Conservation (phyloP, 2,797 vertebrate species). For the Amphiprion clarkii region DNA sequence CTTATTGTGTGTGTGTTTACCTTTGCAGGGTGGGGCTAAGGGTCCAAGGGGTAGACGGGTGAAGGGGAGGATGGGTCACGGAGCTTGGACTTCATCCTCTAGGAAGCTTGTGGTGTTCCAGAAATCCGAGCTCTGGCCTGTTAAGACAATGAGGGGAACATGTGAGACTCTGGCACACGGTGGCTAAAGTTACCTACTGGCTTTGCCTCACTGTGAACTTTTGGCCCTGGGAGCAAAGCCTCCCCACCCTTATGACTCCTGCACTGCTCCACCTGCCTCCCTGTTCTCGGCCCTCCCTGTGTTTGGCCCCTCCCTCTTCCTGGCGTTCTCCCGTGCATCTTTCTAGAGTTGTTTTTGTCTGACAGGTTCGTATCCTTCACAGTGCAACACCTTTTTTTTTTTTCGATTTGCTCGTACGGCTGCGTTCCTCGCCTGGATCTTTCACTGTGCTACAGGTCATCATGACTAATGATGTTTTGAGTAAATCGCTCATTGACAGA, state of each 20-base stretch:
- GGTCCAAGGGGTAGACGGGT: conserved; percentile 48
- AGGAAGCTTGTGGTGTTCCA: conserved; percentile 70
- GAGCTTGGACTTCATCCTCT: conserved; percentile 62
- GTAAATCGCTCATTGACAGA: conserved; percentile 27
- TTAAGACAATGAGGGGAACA: conserved; percentile 83
- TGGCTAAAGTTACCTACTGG: conserved; percentile 81
- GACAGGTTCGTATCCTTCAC: conserved; percentile 13
- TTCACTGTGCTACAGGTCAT: conserved; percentile 7
- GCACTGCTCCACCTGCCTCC: conserved; percentile 62
- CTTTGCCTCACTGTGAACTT: conserved; percentile 81
- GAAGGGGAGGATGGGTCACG: conserved; percentile 35
- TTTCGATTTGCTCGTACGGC: background rate
- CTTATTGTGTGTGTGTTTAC: conserved; percentile 66
- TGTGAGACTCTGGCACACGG: conserved; percentile 83
- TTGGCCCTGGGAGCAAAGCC: conserved; percentile 79
- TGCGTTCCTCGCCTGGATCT: background rate
- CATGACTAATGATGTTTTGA: conserved; percentile 45
- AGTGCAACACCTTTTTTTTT: background rate
- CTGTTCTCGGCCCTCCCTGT: conserved; percentile 30
- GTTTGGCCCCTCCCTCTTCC: conserved; percentile 31
- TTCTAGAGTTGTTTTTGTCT: conserved; percentile 12
- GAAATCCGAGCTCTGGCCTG: conserved; percentile 81
- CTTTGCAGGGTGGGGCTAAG: conserved; percentile 48
- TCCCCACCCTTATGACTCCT: conserved; percentile 74
- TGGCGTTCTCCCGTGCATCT: conserved; percentile 9